Base-by-base conservation (phyloP, 2,888 invertebrate genomes). In the Cephalotes varians region DNA sequence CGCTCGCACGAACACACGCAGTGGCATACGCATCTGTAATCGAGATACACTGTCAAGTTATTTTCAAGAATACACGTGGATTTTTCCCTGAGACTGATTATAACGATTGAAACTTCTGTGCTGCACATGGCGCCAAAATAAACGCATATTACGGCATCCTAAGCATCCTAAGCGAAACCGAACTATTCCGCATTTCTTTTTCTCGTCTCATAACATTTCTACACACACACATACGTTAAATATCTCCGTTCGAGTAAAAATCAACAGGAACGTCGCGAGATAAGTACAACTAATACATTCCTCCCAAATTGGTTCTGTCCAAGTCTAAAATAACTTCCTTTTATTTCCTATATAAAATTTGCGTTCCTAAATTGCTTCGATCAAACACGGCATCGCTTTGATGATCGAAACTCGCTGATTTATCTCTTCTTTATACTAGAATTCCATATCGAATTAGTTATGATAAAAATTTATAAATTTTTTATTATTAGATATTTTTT, bases 61-160 rank as follows among this genome's bases (percentile, higher is more conserved):
- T 71, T 47, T 79, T 91, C 89, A 90, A 91, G 90, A 92, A 93
- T 93, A 94, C 92, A 92, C 90, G 87, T 91, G 92, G 90, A 92
- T 91, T 93, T 77, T 79, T 93, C 94, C 94, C 94, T 94, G 94
- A 94, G 94, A 93, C 93, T 93, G 92, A 93, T 94, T 91, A 92
- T 91, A 93, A 93, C 91, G 87, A 92, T 91, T 92, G 87, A 92
- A 92, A 93, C 65, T 62, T 85, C 72, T 85, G 86, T 86, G 65
- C 86, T 86, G 44, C 44, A 67, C 86, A 84, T 84, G 79, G 82
- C 86, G 76, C 71, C 64, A 87, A 90, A 89, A 81, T 76, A 86
- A 92, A 91, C 81, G 81, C 84, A 62, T 82, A 49, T 71, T 67
- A 73, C 74, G 54, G 65, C 49, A 81, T 49, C 49, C 58, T 49